Conservation (phyloP, 1,140 invertebrate genomes). For the Harpegnathos saltator region DNA sequence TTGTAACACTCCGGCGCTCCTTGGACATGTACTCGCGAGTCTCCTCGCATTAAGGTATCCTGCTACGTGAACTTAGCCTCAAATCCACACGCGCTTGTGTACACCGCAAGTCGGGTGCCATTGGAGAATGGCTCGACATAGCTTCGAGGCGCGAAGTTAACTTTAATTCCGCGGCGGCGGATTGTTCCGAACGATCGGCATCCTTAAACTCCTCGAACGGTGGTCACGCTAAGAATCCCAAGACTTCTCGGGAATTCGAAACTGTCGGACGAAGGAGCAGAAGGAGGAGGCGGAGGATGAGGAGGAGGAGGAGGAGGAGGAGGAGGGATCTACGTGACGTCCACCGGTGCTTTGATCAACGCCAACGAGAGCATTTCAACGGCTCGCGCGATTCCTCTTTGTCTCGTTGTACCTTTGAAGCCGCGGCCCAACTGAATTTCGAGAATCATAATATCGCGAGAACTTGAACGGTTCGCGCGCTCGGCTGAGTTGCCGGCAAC, state of each 20-base stretch:
- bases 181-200: not conserved
- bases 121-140: conserved; percentile 52
- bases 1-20: too few relatives aligned
- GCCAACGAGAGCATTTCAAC: conserved; percentile 25
- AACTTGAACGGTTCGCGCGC: not conserved
- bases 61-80: not conserved
- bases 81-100: not conserved
- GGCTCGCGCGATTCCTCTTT: conserved; percentile 19
- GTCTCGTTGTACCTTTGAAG: conserved; percentile 26
- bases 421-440: not conserved
- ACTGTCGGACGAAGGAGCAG: not conserved
- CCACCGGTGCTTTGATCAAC: conserved; percentile 45
- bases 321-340: conserved; percentile 43
- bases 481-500: not conserved
- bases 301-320: too few relatives aligned
- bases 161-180: not conserved
- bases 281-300: too few relatives aligned
- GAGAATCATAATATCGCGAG: conserved; percentile 7
- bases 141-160: not conserved
- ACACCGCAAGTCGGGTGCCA: not conserved
- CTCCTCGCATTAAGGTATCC: not conserved
- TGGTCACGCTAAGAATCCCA: conserved; percentile 24
- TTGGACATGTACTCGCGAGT: not conserved
- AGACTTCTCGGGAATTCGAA: not conserved
- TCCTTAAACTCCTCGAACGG: conserved; percentile 17